phyloP scores from a whole-genome alignment of 2,888 invertebrate genomes.

The Prionchulus punctatus region DNA sequence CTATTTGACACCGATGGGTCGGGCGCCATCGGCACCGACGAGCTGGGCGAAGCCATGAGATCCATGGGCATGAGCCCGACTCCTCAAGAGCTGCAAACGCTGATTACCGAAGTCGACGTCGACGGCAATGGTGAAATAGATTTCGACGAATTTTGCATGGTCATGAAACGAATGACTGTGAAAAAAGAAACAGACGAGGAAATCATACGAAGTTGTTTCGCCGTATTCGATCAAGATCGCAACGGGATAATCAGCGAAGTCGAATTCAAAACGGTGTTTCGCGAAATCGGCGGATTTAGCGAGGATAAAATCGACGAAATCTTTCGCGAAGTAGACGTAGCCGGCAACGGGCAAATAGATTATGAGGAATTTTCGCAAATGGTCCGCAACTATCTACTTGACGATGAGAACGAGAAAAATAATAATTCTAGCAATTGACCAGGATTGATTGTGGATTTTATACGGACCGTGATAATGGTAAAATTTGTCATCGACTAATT shows the following conservation, averaged over 20 bases:
- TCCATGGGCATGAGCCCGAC: conserved; percentile 26
- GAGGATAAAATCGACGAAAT: conserved; percentile 28
- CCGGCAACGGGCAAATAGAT: conserved; percentile 27
- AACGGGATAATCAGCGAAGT: conserved; percentile 26
- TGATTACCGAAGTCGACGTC: conserved; percentile 4
- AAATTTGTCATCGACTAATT: too few species aligned
- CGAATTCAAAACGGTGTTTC: conserved; percentile 8
- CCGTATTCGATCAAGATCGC: conserved; percentile 18
- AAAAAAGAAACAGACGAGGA: conserved; percentile 26
- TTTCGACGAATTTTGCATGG: conserved; percentile 31
- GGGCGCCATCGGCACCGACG: conserved; percentile 30
- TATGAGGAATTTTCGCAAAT: conserved; percentile 20
- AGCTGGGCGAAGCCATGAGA: conserved; percentile 29
- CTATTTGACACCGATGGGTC: conserved; percentile 32
- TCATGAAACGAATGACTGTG: conserved; percentile 29
- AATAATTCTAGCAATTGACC: too few species aligned
- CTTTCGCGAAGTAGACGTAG: conserved; percentile 28
- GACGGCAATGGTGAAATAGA: conserved; percentile 23
- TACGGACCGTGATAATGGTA: too few species aligned
- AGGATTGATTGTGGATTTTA: too few species aligned
- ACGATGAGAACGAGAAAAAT: conserved; percentile 8
- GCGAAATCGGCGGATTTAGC: conserved; percentile 27
- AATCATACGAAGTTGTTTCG: conserved; percentile 25
- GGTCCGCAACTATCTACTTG: conserved; percentile 13
- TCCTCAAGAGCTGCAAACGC: conserved; percentile 23